These are phyloP conservation scores for Copsychus sechellarum DNA, from an alignment of 2,113 vertebrate species.

Conservation along the genomic window DNA sequence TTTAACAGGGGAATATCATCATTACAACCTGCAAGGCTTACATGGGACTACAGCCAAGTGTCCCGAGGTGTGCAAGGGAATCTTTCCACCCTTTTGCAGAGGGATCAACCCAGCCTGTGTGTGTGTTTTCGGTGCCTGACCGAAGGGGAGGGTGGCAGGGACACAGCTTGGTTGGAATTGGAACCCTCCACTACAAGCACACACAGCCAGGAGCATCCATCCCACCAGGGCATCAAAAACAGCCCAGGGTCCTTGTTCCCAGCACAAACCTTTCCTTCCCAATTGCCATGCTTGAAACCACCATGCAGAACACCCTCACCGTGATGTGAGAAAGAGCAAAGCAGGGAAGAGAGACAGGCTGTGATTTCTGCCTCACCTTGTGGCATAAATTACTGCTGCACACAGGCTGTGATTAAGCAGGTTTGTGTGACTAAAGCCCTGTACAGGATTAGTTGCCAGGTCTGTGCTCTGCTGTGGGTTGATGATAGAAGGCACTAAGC, in stretches of 20 bases:
- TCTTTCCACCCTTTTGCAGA: accelerated
- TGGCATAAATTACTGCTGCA: not conserved
- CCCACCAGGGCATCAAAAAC: not conserved
- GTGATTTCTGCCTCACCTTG: not conserved
- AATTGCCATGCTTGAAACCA: accelerated
- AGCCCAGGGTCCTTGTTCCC: not conserved
- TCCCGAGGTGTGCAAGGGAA: not conserved
- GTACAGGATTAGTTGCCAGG: not conserved
- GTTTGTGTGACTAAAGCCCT: not conserved
- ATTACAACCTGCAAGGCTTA: not conserved
- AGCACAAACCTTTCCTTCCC: not conserved
- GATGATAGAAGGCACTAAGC: not conserved
- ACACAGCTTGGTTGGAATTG: not conserved
- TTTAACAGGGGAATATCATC: accelerated
- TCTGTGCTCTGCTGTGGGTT: not conserved
- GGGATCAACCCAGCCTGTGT: not conserved
- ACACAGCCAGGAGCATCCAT: not conserved
- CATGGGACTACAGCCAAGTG: not conserved
- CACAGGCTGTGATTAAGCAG: not conserved
- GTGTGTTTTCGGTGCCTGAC: not conserved
- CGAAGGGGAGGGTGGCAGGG: not conserved
- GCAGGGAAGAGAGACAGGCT: not conserved
- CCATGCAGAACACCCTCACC: not conserved
- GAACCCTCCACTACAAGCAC: accelerated
- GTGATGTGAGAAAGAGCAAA: not conserved